phyloP scores from a whole-genome alignment of 2,113 vertebrate species.

The Protobothrops flavoviridis region DNA sequence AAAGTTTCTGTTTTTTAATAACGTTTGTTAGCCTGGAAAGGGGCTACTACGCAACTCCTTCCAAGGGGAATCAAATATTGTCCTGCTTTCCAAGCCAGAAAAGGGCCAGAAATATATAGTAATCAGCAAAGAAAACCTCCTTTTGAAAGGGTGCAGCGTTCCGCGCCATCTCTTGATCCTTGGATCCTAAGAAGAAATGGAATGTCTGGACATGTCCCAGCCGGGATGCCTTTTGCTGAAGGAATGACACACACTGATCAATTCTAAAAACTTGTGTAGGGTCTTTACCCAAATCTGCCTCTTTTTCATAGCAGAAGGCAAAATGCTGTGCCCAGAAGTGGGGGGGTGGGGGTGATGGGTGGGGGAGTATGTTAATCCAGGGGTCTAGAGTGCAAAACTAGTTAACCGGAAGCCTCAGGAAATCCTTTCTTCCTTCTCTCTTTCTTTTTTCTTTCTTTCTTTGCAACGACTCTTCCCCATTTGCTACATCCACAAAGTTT shows the following conservation, averaged over 20 bases:
- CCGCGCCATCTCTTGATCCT: background rate
- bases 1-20: background rate
- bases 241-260: background rate
- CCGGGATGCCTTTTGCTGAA: background rate
- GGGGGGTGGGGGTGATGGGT: background rate
- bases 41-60: background rate
- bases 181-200: background rate
- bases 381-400: background rate
- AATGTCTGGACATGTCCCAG: background rate
- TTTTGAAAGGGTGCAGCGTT: background rate
- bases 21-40: background rate
- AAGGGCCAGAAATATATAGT: background rate
- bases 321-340: background rate
- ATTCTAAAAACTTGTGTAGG: background rate
- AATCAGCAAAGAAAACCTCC: background rate
- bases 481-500: background rate
- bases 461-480: background rate
- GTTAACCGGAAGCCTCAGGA: background rate
- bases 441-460: background rate
- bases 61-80: background rate
- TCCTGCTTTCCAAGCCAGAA: background rate
- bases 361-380: background rate
- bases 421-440: background rate
- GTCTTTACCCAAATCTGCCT: background rate
- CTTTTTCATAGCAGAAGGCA: background rate